Base-by-base conservation (phyloP, 1,140 invertebrate species). In the Calycopis cecrops region DNA sequence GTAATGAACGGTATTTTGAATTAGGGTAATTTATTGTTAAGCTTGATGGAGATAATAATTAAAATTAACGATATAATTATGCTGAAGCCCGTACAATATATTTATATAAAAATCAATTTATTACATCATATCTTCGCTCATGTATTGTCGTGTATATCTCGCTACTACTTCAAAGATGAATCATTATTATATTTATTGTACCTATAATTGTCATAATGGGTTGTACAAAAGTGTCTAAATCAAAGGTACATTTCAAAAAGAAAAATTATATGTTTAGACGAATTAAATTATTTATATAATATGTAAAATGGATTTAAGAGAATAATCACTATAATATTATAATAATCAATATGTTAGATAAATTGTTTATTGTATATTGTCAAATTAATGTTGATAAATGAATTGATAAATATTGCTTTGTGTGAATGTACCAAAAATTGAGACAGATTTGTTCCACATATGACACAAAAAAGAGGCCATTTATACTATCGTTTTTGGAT, bases 1-100 rank as follows among this genome's bases (percentile, higher is more conserved):
- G 21, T 3, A 2, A 28, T 28, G 21, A 28, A 28, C 21, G 21
- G 21, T 28, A 28, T 2, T 28, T 28, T 28, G 6, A 28, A 28
- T n/a, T 28, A 28, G 2, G 6, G 21, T 28, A 28, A 3, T 28
- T 28, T 28, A 28, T 28, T 2, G 21, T 28, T 28, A 6, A 2
- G 6, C 21, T 44, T 44, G 12, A 17, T 9, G 12, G n/a, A 44
- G 9, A 4, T 16, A 44, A 9, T 44, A 44, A 16, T 42, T 42
- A 17, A 44, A 44, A 44, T 44, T 16, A 44, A 44, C 40, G 17
- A 17, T 44, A n/a, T n/a, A 28, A 17, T 17, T 44, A 44, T 44
- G 40, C 12, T 44, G 40, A 10, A 44, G 40, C 40, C 40, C 40
- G 9, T 44, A 44, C 14, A 44, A 16, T 16, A 44, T 44, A 44